Percentiles rank a stretch among this genome's conserved stretches.
Conservation (phyloP, 2,113 vertebrate species). For the Plectropomus leopardus region DNA sequence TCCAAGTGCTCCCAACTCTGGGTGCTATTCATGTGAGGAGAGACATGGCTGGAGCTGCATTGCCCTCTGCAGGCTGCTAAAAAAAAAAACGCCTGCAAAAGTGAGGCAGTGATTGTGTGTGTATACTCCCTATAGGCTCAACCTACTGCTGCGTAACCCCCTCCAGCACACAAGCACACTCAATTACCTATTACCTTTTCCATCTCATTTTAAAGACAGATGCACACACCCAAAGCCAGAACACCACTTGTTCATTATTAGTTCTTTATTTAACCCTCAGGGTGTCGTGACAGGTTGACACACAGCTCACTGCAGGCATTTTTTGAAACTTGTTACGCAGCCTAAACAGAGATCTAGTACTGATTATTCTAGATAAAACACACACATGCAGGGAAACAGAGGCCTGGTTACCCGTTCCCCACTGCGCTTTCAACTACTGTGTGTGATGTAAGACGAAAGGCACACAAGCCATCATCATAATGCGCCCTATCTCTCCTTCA, state of each 20-base stretch:
- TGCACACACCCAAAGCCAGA: slow-evolving; percentile 26
- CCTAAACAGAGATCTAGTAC: slow-evolving; percentile 17
- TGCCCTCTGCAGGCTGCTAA: slow-evolving; percentile 74
- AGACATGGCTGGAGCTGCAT: slow-evolving; percentile 47
- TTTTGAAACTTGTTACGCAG: neutral
- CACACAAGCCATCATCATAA: slow-evolving; percentile 5
- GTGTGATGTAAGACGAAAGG: slow-evolving; percentile 31
- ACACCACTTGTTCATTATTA: slow-evolving; percentile 34
- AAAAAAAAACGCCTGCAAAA: neutral
- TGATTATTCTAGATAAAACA: slow-evolving; percentile 15
- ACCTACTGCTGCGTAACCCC: slow-evolving; percentile 36
- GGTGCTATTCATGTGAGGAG: neutral
- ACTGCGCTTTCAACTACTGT: neutral
- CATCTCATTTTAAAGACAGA: slow-evolving; percentile 50
- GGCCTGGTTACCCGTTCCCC: neutral
- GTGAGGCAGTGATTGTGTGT: neutral
- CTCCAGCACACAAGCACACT: slow-evolving; percentile 43
- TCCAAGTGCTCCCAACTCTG: neutral
- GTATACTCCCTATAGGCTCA: slow-evolving; percentile 9
- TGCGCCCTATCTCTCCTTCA: slow-evolving; percentile 17
- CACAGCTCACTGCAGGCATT: neutral
- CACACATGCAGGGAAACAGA: neutral
- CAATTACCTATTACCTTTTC: slow-evolving; percentile 50
- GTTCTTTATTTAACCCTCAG: slow-evolving; percentile 44
- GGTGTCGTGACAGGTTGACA: slow-evolving; percentile 30